Percentiles rank a stretch among this genome's conserved stretches.
phyloP scores from a whole-genome alignment of 1,140 invertebrate genomes.

The Eupeodes corollae region DNA sequence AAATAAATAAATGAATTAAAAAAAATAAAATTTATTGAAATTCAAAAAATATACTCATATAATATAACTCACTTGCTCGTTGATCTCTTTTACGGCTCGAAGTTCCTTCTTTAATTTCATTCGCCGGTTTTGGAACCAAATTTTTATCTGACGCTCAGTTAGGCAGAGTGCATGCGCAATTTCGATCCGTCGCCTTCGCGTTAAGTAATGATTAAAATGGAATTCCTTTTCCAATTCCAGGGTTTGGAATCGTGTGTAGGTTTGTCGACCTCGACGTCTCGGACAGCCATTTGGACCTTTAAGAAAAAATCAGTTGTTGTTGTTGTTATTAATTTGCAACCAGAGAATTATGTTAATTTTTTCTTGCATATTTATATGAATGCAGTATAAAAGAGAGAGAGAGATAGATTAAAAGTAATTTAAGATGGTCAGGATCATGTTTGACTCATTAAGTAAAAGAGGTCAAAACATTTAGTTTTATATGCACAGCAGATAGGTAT shows the following conservation, averaged over 20 bases:
- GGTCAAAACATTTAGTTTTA: too few relatives aligned
- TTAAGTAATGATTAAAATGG: conserved; percentile 96
- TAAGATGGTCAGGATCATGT: too few relatives aligned
- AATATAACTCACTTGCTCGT: conserved; percentile 58
- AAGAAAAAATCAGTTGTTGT: conserved; percentile 27
- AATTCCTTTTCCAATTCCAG: conserved; percentile 96
- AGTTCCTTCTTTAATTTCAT: conserved; percentile 98
- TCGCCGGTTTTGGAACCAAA: conserved; percentile 93
- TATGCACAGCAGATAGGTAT: too few relatives aligned
- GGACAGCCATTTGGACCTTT: conserved; percentile 93
- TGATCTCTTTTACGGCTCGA: conserved; percentile 85
- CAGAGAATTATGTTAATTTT: too few relatives aligned
- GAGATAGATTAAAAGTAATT: too few relatives aligned
- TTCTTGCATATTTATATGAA: too few relatives aligned
- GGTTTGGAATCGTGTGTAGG: conserved; percentile 92
- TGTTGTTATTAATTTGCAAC: too few relatives aligned
- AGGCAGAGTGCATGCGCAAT: conserved; percentile 92
- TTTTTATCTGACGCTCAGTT: conserved; percentile 94
- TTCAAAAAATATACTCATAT: neutral
- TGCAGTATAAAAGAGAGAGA: too few relatives aligned
- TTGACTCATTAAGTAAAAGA: too few relatives aligned
- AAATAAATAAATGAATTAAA: neutral
- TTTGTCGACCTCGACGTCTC: conserved; percentile 83
- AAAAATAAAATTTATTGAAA: neutral
- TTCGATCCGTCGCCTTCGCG: conserved; percentile 87